Base-by-base conservation (phyloP, 2,113 vertebrate genomes). In the Pollachius pollachius region DNA sequence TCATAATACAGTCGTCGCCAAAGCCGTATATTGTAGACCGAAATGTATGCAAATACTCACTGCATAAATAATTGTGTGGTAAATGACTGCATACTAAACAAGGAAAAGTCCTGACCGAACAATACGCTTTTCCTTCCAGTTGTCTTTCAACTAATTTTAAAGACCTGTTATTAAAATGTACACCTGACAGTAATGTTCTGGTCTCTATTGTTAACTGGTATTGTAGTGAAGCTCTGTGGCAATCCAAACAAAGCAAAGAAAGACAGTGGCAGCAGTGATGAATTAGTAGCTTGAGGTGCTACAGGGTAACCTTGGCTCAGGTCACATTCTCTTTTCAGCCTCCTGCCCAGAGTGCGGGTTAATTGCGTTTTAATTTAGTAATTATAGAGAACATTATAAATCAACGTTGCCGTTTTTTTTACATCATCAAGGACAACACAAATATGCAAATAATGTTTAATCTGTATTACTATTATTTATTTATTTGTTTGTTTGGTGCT, bases 301-400 rank as follows among this genome's bases (percentile, higher is more conserved):
- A 72, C 63, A 34, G n/a, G 18, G 75, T 74, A 76, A 74, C 73
- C 71, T 78, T 77, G 65, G 76, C 70, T 74, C 34, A 21, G 69
- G 60, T 71, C 71, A 71, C 34, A 34, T 23, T 23, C 37, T 52
- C 62, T 65, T 23, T 15, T 59, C 2, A 69, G 48, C 52, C 52
- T 71, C 57, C 62, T 62, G 62, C 57, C 58, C 18, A 52, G 52
- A 15, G 19, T 54, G 19, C 13, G 19, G 48, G 21, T 66, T 21
- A 60, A 21, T 60, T 60, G 58, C n/a, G 11, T 60, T 60, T 60
- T 21, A 19, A 60, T 60, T 21, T 60, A 60, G 58, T 9, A 18
- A 21, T 48, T 19, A 11, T 60, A 5, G 18, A 21, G 18, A 6
- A 5, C 19, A 60, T 60, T 21, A 21, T 60, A 60, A 19, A 60